These are phyloP conservation scores for Leptothorax acervorum DNA, from an alignment of 2,888 invertebrate genomes.

Conservation along the genomic window DNA sequence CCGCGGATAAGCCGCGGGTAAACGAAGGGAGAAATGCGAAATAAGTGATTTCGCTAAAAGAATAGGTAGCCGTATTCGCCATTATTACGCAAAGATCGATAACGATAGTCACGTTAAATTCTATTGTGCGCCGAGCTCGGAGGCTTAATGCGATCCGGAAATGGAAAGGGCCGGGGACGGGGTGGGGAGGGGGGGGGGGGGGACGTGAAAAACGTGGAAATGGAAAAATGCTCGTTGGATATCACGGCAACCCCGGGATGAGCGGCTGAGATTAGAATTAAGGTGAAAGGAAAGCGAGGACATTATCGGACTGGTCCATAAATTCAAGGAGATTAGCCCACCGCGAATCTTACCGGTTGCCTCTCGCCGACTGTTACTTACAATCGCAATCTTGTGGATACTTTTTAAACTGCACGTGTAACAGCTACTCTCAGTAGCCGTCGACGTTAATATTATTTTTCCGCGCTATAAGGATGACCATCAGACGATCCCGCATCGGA, in stretches of 20 bases:
- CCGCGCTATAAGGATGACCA: background rate
- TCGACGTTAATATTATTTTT: constrained; percentile 61
- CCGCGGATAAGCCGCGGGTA: constrained; percentile 38
- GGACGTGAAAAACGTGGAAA: constrained; percentile 54
- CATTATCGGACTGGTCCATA: constrained; percentile 81
- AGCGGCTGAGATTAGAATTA: constrained; percentile 77
- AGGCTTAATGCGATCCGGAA: constrained; percentile 73
- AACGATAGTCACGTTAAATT: constrained; percentile 70
- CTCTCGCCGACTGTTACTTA: constrained; percentile 39
- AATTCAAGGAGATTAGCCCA: constrained; percentile 81
- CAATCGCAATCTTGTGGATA: constrained; percentile 67
- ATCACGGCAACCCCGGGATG: constrained; percentile 65
- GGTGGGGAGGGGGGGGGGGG: background rate
- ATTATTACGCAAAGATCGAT: constrained; percentile 72
- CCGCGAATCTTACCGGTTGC: constrained; percentile 69
- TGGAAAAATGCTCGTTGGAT: constrained; percentile 73
- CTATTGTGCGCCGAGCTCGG: constrained; percentile 67
- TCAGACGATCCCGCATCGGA: background rate
- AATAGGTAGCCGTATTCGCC: constrained; percentile 47
- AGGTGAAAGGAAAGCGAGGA: constrained; percentile 80
- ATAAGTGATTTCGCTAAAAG: constrained; percentile 42
- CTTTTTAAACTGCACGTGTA: constrained; percentile 63
- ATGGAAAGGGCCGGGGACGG: constrained; percentile 55
- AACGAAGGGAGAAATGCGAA: constrained; percentile 14
- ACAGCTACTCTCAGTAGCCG: constrained; percentile 15